Percentiles rank a stretch among this genome's conserved stretches.
These are phyloP conservation scores for Terrapene triunguis DNA, from an alignment of 2,113 vertebrate genomes.

Conservation along the genomic window DNA sequence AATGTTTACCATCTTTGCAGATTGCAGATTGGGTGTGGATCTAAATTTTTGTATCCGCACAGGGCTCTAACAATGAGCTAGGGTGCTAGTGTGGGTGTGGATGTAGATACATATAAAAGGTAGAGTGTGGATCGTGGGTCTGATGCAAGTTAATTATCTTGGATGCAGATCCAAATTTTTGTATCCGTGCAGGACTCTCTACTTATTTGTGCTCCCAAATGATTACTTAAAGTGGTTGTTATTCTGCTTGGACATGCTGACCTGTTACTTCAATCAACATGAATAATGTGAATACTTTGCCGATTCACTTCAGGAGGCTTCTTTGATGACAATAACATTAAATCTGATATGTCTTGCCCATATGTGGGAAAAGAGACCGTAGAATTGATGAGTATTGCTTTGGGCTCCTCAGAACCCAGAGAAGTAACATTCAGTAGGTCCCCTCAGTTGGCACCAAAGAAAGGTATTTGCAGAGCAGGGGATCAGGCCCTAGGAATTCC, in stretches of 20 bases:
- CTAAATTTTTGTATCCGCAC: too few species aligned
- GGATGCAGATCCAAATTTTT: too few species aligned
- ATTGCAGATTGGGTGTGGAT: too few species aligned
- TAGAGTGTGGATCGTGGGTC: too few species aligned
- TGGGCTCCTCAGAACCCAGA: background rate
- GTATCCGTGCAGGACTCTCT: too few species aligned
- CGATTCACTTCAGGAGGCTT: background rate
- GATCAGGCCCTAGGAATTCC: background rate
- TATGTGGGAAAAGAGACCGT: too few species aligned
- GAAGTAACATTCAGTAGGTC: background rate
- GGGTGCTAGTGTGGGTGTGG: too few species aligned
- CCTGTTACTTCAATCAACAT: too few species aligned
- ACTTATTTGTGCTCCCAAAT: background rate
- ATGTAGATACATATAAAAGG: too few species aligned
- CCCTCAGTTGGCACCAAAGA: background rate
- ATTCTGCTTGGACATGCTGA: background rate
- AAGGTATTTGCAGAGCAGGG: background rate
- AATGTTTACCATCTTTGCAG: too few species aligned
- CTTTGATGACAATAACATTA: background rate
- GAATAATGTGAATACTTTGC: background rate
- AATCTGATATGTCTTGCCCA: background rate
- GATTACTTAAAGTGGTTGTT: background rate
- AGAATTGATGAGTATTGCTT: background rate
- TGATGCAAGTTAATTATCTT: too few species aligned
- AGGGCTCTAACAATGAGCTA: too few species aligned